Conservation (phyloP, 2,113 vertebrate genomes). For the Mustelus asterias region DNA sequence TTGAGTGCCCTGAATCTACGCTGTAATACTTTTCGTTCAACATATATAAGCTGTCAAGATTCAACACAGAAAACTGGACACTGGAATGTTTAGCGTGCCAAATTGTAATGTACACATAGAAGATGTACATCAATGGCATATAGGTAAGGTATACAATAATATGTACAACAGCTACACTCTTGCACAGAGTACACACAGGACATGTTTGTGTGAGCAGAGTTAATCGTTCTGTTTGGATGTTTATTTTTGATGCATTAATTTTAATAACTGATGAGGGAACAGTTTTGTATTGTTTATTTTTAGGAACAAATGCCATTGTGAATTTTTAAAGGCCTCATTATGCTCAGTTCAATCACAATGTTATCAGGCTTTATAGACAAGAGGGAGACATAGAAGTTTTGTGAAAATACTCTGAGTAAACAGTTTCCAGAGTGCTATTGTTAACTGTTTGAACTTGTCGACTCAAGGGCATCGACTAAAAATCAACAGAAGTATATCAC, state of each 20-base stretch:
- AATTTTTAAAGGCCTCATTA: slow-evolving; percentile 33
- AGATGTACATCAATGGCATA: not conserved
- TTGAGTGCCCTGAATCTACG: not conserved
- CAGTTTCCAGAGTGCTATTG: slow-evolving; percentile 2
- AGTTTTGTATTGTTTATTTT: slow-evolving; percentile 26
- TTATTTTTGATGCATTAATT: not conserved
- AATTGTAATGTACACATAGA: not conserved
- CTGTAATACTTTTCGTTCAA: not conserved
- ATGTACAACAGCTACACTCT: not conserved
- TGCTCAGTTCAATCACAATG: slow-evolving; percentile 30
- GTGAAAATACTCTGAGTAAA: slow-evolving; percentile 36
- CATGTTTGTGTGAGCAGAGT: not conserved
- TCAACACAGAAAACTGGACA: not conserved
- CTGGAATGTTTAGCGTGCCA: not conserved
- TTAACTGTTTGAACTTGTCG: slow-evolving; percentile 18
- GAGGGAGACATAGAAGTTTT: slow-evolving; percentile 24
- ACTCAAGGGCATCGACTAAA: slow-evolving; percentile 1
- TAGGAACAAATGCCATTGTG: slow-evolving; percentile 29
- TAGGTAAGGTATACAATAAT: not conserved
- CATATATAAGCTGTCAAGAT: not conserved
- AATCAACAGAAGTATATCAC: not conserved
- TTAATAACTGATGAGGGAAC: slow-evolving; percentile 18
- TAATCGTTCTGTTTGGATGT: not conserved
- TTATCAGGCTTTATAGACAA: slow-evolving; percentile 30
- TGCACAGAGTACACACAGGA: not conserved